phyloP scores from a whole-genome alignment of 2,888 invertebrate species.

The Luperina testacea region DNA sequence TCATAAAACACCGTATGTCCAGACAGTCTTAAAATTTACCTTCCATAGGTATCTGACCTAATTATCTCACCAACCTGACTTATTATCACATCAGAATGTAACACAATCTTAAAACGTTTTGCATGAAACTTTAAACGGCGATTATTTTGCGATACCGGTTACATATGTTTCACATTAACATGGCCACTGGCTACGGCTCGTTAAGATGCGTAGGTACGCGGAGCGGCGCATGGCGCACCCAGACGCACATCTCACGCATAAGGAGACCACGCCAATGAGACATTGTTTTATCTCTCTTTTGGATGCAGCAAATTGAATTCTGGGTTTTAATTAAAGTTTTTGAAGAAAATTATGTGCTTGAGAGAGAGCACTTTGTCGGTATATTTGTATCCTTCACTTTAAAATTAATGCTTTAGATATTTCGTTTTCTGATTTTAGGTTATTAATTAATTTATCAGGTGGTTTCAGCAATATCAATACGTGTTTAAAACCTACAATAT shows the following conservation, averaged over 20 bases:
- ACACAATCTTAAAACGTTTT: slow-evolving; percentile 30
- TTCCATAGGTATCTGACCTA: not conserved
- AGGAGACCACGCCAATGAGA: slow-evolving; percentile 21
- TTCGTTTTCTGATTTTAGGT: not conserved
- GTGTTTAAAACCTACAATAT: not conserved
- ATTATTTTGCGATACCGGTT: slow-evolving; percentile 52
- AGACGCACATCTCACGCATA: slow-evolving; percentile 32
- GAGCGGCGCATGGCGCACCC: slow-evolving; percentile 34
- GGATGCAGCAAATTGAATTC: slow-evolving; percentile 27
- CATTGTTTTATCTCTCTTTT: slow-evolving; percentile 47
- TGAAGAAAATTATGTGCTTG: not conserved
- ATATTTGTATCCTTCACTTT: not conserved
- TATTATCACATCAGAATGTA: slow-evolving; percentile 6
- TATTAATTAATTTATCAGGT: not conserved
- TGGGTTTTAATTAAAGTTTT: slow-evolving; percentile 14
- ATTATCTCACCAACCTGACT: not conserved
- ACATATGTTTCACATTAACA: slow-evolving; percentile 59
- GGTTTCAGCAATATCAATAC: not conserved
- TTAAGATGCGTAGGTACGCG: slow-evolving; percentile 42
- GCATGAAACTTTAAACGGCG: slow-evolving; percentile 40
- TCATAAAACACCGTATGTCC: not conserved
- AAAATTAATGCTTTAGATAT: not conserved
- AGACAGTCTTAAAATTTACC: not conserved
- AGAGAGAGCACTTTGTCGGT: not conserved
- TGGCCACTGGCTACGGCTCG: slow-evolving; percentile 37